These are phyloP conservation scores for Drosophila serrata DNA, from an alignment of 1,140 invertebrate species.

Conservation along the genomic window DNA sequence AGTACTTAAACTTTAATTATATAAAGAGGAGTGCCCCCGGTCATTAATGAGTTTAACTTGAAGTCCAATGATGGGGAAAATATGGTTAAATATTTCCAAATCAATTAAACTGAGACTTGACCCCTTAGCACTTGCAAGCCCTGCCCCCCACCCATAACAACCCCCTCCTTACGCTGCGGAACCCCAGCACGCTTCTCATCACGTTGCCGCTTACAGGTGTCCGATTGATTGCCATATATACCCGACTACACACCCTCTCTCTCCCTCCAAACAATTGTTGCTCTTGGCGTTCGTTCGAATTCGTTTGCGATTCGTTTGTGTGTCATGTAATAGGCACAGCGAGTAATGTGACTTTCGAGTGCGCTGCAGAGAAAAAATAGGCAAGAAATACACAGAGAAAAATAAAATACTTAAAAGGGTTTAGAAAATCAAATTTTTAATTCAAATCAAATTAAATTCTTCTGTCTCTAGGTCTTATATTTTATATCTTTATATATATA, in stretches of 20 bases:
- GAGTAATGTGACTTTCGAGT: slow-evolving; percentile 64
- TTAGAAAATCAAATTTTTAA: not conserved
- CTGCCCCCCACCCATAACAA: not conserved
- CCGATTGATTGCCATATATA: slow-evolving; percentile 38
- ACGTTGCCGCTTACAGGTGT: slow-evolving; percentile 57
- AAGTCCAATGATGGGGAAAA: slow-evolving; percentile 12
- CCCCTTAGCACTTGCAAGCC: slow-evolving; percentile 3
- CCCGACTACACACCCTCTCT: slow-evolving; percentile 7
- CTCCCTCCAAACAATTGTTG: slow-evolving; percentile 49
- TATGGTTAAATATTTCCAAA: slow-evolving; percentile 25
- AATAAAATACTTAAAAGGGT: not conserved
- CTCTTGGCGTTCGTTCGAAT: slow-evolving; percentile 26
- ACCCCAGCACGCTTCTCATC: slow-evolving; percentile 51
- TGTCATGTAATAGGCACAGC: slow-evolving; percentile 64
- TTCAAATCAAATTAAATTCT: no score
- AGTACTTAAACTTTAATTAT: no score
- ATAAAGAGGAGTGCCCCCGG: not conserved
- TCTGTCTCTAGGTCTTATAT: no score
- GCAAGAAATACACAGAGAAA: not conserved
- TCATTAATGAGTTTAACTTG: not conserved
- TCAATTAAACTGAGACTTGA: slow-evolving; percentile 27
- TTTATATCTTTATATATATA: no score
- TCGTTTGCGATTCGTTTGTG: slow-evolving; percentile 35
- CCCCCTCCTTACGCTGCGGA: not conserved
- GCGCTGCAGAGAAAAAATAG: slow-evolving; percentile 1